A percentile compares a stretch with the other conserved stretches of the same genome.
Conservation (phyloP, 1,140 invertebrate species). For the Tribolium madens region DNA sequence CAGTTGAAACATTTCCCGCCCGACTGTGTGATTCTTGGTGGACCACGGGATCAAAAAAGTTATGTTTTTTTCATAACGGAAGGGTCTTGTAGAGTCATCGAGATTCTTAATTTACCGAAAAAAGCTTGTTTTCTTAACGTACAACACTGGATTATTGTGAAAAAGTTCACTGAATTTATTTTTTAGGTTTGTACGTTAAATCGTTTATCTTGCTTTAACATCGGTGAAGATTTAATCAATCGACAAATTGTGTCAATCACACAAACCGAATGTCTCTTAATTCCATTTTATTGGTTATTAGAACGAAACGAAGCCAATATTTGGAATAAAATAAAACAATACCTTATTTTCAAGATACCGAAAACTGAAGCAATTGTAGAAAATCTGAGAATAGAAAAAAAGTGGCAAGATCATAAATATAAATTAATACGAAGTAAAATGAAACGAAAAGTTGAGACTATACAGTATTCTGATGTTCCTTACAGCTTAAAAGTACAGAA, state of each 20-base stretch:
- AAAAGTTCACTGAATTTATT: background rate
- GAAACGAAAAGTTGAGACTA: background rate
- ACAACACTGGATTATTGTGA: background rate
- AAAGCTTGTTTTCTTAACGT: background rate
- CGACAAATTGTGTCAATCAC: conserved; percentile 8
- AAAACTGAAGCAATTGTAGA: background rate
- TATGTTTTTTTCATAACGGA: conserved; percentile 26
- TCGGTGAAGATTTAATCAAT: conserved; percentile 22
- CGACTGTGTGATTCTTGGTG: conserved; percentile 7
- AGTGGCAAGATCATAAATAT: background rate
- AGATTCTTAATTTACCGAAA: conserved; percentile 12
- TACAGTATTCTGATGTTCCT: background rate
- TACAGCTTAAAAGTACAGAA: conserved; percentile 5
- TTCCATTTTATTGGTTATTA: conserved; percentile 17
- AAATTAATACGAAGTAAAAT: conserved; percentile 2
- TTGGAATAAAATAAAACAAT: conserved; percentile 13
- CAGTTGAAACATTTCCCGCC: background rate
- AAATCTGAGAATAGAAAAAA: background rate
- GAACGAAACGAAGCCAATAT: conserved; percentile 7
- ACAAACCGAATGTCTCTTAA: conserved; percentile 1
- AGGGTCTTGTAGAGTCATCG: conserved; percentile 19
- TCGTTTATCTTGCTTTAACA: conserved; percentile 30
- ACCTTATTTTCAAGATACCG: conserved; percentile 1
- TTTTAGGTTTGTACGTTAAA: conserved; percentile 24
- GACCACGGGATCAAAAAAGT: background rate